A percentile compares a stretch with the other conserved stretches of the same genome.
These are phyloP conservation scores for Lophius piscatorius DNA, from an alignment of 2,113 vertebrate species.

Conservation along the genomic window DNA sequence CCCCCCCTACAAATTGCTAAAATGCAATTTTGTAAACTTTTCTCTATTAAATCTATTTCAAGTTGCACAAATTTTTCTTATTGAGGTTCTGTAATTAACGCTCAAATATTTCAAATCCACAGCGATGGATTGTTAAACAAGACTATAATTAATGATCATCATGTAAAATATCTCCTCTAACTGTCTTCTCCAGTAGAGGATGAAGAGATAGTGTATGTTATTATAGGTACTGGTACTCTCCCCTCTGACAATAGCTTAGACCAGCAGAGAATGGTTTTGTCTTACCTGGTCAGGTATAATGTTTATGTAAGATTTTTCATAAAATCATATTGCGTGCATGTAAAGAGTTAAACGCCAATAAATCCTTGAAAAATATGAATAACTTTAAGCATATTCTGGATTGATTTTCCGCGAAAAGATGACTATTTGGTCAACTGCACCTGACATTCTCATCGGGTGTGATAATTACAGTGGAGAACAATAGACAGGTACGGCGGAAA, in stretches of 20 bases:
- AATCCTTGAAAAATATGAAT: conserved; percentile 27
- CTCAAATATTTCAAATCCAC: neutral
- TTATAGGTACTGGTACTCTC: neutral
- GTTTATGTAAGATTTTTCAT: neutral
- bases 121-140: neutral
- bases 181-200: too few relatives aligned
- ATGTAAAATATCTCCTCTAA: too few relatives aligned
- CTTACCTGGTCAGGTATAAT: neutral
- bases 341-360: conserved; percentile 24
- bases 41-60: neutral
- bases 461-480: conserved; percentile 73
- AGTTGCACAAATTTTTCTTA: neutral
- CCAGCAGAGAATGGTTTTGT: neutral
- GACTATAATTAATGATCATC: too few relatives aligned
- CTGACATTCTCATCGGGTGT: conserved; percentile 72
- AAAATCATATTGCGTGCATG: conserved; percentile 1
- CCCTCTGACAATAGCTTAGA: neutral
- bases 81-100: neutral
- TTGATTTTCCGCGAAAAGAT: conserved; percentile 63
- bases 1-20: too few relatives aligned
- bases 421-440: conserved; percentile 57
- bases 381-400: conserved; percentile 31
- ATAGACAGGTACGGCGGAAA: conserved; percentile 57
- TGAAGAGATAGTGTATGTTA: neutral
- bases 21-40: too few relatives aligned